Evolutionary conservation across 2,113 vertebrate species (phyloP).

Genomic region (Neogobius melanostomus): DNA sequence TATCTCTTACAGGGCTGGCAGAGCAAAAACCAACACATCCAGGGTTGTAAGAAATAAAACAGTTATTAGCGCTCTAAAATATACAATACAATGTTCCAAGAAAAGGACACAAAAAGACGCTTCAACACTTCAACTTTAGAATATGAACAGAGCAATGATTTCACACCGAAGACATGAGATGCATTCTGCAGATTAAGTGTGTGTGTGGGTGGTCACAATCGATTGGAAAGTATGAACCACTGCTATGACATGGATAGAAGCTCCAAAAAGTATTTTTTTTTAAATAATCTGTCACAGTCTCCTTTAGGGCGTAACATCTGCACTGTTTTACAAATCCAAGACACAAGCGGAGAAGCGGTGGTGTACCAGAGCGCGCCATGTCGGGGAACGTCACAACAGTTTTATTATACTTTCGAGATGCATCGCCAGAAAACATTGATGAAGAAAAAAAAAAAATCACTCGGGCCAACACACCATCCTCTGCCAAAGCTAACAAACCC

Average conservation of each 20-base stretch:
- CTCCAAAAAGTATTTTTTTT: too few species aligned
- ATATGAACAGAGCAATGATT: conserved; percentile 15
- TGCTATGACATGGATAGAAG: too few species aligned
- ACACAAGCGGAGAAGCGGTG: neutral
- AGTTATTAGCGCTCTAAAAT: conserved; percentile 28
- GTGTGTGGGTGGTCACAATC: neutral
- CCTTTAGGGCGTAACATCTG: too few species aligned
- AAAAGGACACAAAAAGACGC: too few species aligned
- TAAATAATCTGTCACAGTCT: too few species aligned
- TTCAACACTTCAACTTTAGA: conserved; percentile 14
- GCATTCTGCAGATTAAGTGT: conserved; percentile 8
- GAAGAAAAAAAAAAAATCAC: conserved; percentile 8
- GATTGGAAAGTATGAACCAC: neutral
- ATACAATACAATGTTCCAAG: neutral
- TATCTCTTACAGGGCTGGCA: conserved; percentile 27
- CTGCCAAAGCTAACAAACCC: conserved; percentile 51
- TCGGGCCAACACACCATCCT: conserved; percentile 36
- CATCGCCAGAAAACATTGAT: conserved; percentile 3
- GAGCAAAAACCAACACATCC: conserved; percentile 30
- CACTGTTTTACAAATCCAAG: neutral
- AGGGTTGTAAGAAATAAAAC: conserved; percentile 25
- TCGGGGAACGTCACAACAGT: conserved; percentile 6
- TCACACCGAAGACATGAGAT: conserved; percentile 7
- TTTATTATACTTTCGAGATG: conserved; percentile 14
- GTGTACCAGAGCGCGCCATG: neutral